Evolutionary conservation across 2,113 vertebrate genomes (phyloP), one percentile per base, ranked within the genome.

Genomic region (Lagenorhynchus albirostris): DNA sequence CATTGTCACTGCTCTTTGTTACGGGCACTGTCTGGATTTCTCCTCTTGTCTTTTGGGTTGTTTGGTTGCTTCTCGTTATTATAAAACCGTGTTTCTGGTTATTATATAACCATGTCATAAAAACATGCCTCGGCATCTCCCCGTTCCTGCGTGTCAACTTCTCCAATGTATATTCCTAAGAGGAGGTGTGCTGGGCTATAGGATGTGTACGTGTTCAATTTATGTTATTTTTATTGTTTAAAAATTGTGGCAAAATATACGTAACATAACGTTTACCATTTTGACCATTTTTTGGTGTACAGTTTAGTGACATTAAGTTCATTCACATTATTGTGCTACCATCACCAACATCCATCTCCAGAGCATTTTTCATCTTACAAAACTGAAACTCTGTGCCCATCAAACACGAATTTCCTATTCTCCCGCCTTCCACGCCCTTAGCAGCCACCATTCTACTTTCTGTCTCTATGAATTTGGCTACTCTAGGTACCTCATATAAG

Each of bases 111-210:
- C 47, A 33, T 21, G 74, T 53, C 20, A 53, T 33, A 53, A 53
- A 33, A 77, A 31, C 9, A 12, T 41, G 29, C 23, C n/a, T 89
- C 0, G 0, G 20, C 9, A 10, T 55, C 12, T 15, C 76, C 53
- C 13, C 11, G 55, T 74, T 21, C 31, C 50, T 1, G 0, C 6
- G 31, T 50, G 5, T 63, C 9, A 0, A 44, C 13, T 89, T 68
- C 53, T 55, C 55, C 68, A 14, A 8, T 3, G 7, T 15, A 2
- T 60, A 25, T 63, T 58, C 77, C 63, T 53, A 13, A 25, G 70
- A 71, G 18, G 47, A 18, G 11, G 13, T 92, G 38, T 74, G 38
- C 29, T 82, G 38, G 68, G 12, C 44, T 26, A 23, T 17, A 67
- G 14, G 47, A 8, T 62, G 13, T 50, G 21, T 38, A 60, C 15